Evolutionary conservation across 2,113 vertebrate species (phyloP).

Genomic region (Thalassoma bifasciatum): DNA sequence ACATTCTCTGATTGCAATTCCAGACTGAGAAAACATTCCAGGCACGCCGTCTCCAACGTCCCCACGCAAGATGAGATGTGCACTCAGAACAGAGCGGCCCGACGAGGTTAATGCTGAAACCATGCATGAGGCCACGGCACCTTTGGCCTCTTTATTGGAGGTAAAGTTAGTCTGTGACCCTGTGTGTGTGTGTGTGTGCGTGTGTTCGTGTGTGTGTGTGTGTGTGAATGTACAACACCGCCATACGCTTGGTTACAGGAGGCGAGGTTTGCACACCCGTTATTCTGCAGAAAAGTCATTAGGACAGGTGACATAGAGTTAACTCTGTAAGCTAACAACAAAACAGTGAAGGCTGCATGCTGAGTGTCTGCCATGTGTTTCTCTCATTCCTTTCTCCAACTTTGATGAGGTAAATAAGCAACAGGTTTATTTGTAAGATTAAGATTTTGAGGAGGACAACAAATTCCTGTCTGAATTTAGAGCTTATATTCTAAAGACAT

Average conservation of each 20-base stretch:
- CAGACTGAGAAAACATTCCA: constrained; percentile 79
- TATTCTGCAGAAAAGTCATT: not conserved
- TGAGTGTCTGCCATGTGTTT: not conserved
- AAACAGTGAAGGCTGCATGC: not conserved
- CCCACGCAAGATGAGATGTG: constrained; percentile 62
- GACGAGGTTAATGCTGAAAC: constrained; percentile 77
- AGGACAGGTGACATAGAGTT: not conserved
- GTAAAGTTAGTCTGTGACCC: constrained; percentile 60
- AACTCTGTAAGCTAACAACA: not conserved
- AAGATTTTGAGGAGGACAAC: not conserved
- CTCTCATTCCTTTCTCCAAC: not conserved
- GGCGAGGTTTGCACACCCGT: not conserved
- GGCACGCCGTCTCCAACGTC: constrained; percentile 40
- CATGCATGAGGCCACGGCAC: constrained; percentile 61
- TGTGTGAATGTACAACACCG: constrained; percentile 43
- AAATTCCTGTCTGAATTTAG: constrained; percentile 2
- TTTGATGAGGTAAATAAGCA: constrained; percentile 2
- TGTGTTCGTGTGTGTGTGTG: constrained; percentile 48
- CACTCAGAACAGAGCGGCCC: constrained; percentile 37
- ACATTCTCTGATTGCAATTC: constrained; percentile 83
- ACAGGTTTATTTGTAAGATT: constrained; percentile 1
- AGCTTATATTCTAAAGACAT: constrained; percentile 55
- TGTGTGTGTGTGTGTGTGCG: constrained; percentile 42
- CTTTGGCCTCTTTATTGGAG: constrained; percentile 74
- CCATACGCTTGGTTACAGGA: constrained; percentile 34